Base-by-base conservation (phyloP, 1,140 invertebrate genomes). In the Drosophila murphyi region DNA sequence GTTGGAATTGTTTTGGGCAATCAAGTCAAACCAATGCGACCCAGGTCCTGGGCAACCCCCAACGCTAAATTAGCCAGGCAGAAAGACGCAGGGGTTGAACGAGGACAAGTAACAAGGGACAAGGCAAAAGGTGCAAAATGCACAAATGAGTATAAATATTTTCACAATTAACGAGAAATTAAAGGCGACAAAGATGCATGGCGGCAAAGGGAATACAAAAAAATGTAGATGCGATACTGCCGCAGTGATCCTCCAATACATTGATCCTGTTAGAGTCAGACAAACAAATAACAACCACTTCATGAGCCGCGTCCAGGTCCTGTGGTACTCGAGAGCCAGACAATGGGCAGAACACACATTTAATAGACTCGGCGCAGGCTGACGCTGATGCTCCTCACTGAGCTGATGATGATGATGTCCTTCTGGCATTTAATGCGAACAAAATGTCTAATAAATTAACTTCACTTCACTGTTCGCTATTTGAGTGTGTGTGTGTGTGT, bases 361-460 rank as follows among this genome's bases (percentile, higher is more conserved):
- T 90, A 90, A 90, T 90, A 90, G 87, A 90, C 86, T 86, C 72
- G 35, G n/a, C 63, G 55, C 64, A 43, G 59, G 45, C 60, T 43
- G 52, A 31, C 7, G 34, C 54, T 65, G 56, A 47, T 62, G 51
- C 69, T 67, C 31, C 45, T 12, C 37, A 7, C 28, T 51, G 47
- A 51, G 63, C 71, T 61, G 60, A 79, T 72, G 72, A 89, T 90
- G 80, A 90, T 89, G 85, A 90, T 90, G 82, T 82, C 82, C 80
- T 90, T 83, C 82, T 90, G 82, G 68, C 79, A 90, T 82, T 90
- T 77, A 90, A 90, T 90, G 82, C 71, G 80, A 64, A 90, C 87
- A 90, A 90, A 90, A 90, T 90, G 67, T 90, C 87, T 90, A 90
- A 90, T 90, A 90, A 90, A 90, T 90, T 90, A 90, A 90, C 87